Base-by-base conservation (phyloP, 2,113 vertebrate species). In the Alligator mississippiensis region DNA sequence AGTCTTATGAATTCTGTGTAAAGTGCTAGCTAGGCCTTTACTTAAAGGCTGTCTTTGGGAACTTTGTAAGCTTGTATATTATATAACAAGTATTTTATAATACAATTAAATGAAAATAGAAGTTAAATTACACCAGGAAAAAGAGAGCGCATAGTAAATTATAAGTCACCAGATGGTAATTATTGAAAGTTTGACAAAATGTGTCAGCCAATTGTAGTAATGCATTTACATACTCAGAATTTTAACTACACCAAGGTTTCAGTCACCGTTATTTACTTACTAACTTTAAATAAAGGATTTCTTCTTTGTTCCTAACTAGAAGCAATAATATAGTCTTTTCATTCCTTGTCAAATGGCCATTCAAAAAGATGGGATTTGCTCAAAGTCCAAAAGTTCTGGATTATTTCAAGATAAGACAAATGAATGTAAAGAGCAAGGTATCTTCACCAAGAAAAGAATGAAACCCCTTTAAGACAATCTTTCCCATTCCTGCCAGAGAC, bases 401-500 rank as follows among this genome's bases (percentile, higher is more conserved):
- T 83, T 93, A 34, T 90, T 75, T 82, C 68, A 87, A 92, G 83
- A 55, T 24, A 75, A 74, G 82, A 82, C 30, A 12, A 79, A 22
- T 38, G 57, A 70, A 4, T 85, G 81, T 61, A 22, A 74, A 90
- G 93, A 75, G 70, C 59, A 80, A 61, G 55, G 38, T 77, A 47
- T 24, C 82, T 11, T 84, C 91, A 70, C n/a, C 84, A 85, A 84
- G 85, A 34, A 92, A 90, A 68, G 1, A 80, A 72, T 38, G 68
- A 72, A 21, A 21, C 10, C 30, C 61, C 61, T 25, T 24, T 12
- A 62, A 9, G 61, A 72, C 77, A 81, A 34, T 77, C 79, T 25
- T 92, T 87, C 90, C 84, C 92, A 72, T 64, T 94, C 74, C 72
- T 95, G 81, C 81, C 76, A 81, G 79, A 34, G 22, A 15, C 61